A percentile compares a stretch with the other conserved stretches of the same genome.
These are phyloP conservation scores for Branchipolynoe longqiensis DNA, from an alignment of 2,888 invertebrate genomes.

Conservation along the genomic window DNA sequence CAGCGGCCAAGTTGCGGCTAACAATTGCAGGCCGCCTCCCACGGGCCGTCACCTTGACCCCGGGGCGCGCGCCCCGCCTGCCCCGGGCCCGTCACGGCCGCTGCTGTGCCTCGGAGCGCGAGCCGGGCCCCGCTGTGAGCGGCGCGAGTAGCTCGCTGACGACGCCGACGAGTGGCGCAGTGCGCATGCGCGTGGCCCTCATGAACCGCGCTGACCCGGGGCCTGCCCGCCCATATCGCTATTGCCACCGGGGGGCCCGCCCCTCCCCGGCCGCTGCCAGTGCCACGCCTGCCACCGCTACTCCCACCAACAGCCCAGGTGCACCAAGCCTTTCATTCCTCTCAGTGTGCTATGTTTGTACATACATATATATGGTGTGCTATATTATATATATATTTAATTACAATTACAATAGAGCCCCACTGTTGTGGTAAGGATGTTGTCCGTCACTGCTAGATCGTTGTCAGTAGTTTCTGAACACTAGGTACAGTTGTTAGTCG, in stretches of 20 bases:
- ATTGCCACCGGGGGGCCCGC: neutral
- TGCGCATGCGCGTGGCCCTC: neutral
- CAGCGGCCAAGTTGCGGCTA: neutral
- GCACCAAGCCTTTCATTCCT: neutral
- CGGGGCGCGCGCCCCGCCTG: neutral
- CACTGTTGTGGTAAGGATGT: neutral
- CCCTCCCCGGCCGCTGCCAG: neutral
- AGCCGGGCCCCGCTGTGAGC: neutral
- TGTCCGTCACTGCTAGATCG: neutral
- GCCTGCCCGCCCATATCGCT: neutral
- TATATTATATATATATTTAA: neutral
- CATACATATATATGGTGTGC: neutral
- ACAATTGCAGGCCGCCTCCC: neutral
- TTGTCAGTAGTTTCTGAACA: too few relatives aligned
- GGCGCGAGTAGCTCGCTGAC: neutral
- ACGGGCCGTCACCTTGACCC: neutral
- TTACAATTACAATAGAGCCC: neutral
- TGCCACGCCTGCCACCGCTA: neutral
- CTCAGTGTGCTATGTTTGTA: neutral
- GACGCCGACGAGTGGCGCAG: neutral
- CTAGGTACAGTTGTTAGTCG: too few relatives aligned
- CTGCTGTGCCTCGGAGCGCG: neutral
- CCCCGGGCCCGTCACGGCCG: neutral
- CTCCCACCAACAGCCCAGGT: neutral
- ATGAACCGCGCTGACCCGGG: slow-evolving; percentile 3